Base-by-base conservation (phyloP, 2,888 invertebrate genomes). In the Nomada flava region DNA sequence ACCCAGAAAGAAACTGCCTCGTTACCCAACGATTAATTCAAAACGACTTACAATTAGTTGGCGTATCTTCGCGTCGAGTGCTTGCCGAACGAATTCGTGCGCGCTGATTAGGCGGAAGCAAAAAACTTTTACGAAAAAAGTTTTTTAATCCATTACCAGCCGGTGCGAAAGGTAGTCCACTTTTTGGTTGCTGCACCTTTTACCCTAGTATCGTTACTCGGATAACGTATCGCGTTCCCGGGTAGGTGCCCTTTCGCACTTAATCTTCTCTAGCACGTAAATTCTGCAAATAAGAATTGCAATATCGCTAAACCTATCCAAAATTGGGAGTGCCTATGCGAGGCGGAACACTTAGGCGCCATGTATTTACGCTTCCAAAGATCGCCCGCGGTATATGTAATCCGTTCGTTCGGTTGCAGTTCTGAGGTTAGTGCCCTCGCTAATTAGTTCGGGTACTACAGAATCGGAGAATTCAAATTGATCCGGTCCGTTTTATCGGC, bases 401-500 rank as follows among this genome's bases (percentile, higher is more conserved):
- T 86, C 77, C 71, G 68, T 75, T 64, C 82, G 62, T 69, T 74
- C 69, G 70, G 85, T 82, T 80, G 65, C 71, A 80, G 62, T 75
- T 59, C 64, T 67, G 70, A 79, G 81, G 87, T 87, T 87, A 87
- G 69, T 76, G 52, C 42, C 60, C 62, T 57, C 64, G 87, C 83
- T 85, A 87, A 86, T 86, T 83, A 87, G 69, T 59, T 80, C 52
- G 55, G 74, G 64, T 80, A 78, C 83, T 82, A 76, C 76, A 72
- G 77, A 75, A 79, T 69, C 76, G 52, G 23, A 50, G 18, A 23
- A 64, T 62, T 52, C 29, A 67, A 72, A 67, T 70, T 73, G 87
- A 83, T 86, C 74, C 26, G 74, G 47, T 18, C 20, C 69, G 72
- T 76, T 86, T 69, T 69, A 74, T 86, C 84, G 78, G 65, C 57